Conservation (phyloP, 2,888 invertebrate genomes). For the Eupithecia pulchellata region DNA sequence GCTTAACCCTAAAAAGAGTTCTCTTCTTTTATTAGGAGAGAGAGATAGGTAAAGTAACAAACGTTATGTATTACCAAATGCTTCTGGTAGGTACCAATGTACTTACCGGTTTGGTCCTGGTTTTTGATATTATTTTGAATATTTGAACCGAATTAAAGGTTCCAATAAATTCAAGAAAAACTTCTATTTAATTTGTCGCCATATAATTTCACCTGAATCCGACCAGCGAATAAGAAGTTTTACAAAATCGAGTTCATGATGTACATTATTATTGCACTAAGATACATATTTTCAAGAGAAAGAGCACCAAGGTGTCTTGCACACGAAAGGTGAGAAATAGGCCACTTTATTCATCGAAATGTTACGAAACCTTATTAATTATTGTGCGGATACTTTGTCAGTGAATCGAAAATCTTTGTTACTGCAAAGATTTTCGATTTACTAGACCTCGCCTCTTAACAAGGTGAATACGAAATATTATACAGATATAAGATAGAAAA, state of each 20-base stretch:
- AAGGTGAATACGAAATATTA: background rate
- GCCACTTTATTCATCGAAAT: background rate
- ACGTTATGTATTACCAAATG: no score
- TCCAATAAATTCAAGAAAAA: background rate
- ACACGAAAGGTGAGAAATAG: background rate
- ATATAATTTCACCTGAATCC: background rate
- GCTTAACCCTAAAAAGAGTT: no score
- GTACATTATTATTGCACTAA: background rate
- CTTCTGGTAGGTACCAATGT: background rate
- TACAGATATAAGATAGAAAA: background rate
- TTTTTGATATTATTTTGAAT: background rate
- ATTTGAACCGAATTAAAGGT: background rate
- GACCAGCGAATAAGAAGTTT: background rate
- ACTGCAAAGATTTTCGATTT: no score
- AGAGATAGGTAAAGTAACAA: no score
- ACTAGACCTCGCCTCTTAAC: background rate
- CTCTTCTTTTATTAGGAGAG: no score
- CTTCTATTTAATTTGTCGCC: background rate
- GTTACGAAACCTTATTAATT: background rate
- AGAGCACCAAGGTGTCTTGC: background rate
- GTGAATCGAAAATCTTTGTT: no score
- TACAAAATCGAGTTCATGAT: background rate
- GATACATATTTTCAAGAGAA: background rate
- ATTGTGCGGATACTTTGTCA: background rate
- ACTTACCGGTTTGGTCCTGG: background rate